A percentile compares a stretch with the other conserved stretches of the same genome.
phyloP scores from a whole-genome alignment of 2,888 invertebrate genomes.

The Mythimna ferrago region DNA sequence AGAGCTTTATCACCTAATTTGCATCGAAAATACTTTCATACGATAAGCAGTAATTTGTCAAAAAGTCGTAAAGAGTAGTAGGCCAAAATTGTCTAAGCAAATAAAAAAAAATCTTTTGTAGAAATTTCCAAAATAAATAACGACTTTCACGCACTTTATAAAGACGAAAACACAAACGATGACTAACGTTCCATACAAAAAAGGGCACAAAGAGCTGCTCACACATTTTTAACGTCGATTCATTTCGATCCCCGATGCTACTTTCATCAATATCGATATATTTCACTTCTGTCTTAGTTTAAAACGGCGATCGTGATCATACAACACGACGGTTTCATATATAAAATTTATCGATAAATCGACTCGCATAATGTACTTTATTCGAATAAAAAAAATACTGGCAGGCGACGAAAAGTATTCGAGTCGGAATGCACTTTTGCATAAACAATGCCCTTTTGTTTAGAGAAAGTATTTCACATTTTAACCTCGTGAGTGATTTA shows the following conservation, averaged over 20 bases:
- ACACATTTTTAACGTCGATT: constrained; percentile 56
- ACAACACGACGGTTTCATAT: constrained; percentile 84
- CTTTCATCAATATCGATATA: constrained; percentile 74
- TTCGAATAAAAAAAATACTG: constrained; percentile 79
- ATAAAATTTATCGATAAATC: constrained; percentile 87
- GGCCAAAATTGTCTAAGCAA: no score
- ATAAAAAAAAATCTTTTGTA: constrained; percentile 2
- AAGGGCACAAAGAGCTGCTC: constrained; percentile 24
- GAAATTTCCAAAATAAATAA: background rate
- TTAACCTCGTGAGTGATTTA: constrained; percentile 87
- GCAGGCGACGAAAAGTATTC: constrained; percentile 90
- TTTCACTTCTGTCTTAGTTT: constrained; percentile 74
- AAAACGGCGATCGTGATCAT: constrained; percentile 86
- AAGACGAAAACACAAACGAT: constrained; percentile 35
- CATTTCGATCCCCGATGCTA: constrained; percentile 62
- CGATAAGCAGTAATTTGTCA: background rate
- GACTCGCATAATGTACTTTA: constrained; percentile 76
- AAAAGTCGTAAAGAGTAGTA: background rate
- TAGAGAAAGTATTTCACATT: constrained; percentile 90
- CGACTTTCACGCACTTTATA: constrained; percentile 21
- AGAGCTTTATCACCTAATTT: background rate
- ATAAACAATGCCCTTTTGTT: constrained; percentile 90
- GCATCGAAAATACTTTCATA: background rate
- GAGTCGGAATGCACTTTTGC: constrained; percentile 88
- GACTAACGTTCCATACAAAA: constrained; percentile 42